Evolutionary conservation across 2,113 vertebrate species (phyloP).

Genomic region (Protobothrops mucrosquamatus): DNA sequence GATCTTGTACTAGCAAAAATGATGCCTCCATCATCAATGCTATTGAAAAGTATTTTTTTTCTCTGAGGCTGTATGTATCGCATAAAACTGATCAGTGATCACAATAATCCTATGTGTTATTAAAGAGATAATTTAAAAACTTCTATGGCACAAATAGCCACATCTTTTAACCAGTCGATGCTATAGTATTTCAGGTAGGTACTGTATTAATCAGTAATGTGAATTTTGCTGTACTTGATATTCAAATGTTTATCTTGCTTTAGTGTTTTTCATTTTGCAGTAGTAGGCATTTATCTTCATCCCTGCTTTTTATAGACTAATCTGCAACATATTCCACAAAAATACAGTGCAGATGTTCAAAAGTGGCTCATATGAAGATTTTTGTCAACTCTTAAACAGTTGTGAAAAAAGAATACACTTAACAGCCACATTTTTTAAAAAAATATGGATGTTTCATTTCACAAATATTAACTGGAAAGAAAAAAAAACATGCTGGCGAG

Average conservation of each 20-base stretch:
- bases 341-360: slow-evolving; percentile 29
- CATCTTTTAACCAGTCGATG: background rate
- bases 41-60: no score
- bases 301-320: slow-evolving; percentile 53
- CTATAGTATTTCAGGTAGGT: slow-evolving; percentile 29
- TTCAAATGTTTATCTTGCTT: slow-evolving; percentile 46
- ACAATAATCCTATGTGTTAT: background rate
- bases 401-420: slow-evolving; percentile 54
- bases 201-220: slow-evolving; percentile 36
- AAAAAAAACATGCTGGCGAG: slow-evolving; percentile 43
- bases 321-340: slow-evolving; percentile 44
- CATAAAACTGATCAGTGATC: background rate
- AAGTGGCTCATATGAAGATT: slow-evolving; percentile 34
- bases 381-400: slow-evolving; percentile 39
- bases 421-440: slow-evolving; percentile 50
- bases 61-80: no score
- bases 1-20: background rate
- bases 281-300: slow-evolving; percentile 46
- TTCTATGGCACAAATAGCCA: background rate
- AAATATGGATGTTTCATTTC: slow-evolving; percentile 63
- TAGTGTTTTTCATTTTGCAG: slow-evolving; percentile 33
- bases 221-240: slow-evolving; percentile 41
- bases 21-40: background rate
- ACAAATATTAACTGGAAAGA: slow-evolving; percentile 47
- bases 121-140: background rate